Percentiles rank a stretch among this genome's conserved stretches.
Evolutionary conservation across 2,888 invertebrate genomes (phyloP).

Genomic region (Coelinius sp.): DNA sequence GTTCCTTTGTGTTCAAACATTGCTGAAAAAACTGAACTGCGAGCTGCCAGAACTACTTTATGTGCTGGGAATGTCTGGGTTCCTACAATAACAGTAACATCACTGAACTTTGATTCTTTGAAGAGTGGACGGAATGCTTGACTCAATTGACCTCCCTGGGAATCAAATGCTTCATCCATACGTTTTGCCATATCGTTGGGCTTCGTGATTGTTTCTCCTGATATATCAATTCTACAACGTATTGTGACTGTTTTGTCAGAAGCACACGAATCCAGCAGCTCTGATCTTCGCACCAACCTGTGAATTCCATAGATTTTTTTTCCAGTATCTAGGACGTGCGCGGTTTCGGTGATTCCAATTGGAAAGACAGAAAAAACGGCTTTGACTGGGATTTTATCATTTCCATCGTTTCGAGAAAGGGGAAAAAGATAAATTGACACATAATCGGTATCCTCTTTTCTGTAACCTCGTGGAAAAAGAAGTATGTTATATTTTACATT

Average conservation of each 20-base stretch:
- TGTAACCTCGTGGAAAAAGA: neutral
- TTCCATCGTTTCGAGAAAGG: neutral
- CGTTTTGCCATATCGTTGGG: neutral
- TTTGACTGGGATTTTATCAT: neutral
- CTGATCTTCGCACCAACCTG: neutral
- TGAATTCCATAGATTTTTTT: neutral
- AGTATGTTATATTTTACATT: neutral
- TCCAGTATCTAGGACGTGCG: neutral
- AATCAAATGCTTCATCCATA: no score
- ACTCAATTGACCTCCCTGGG: no score
- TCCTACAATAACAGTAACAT: constrained; percentile 6
- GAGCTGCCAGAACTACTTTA: neutral
- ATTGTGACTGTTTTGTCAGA: neutral
- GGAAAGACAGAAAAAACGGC: neutral
- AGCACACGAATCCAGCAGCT: neutral
- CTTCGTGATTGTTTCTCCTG: neutral
- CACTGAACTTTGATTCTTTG: neutral
- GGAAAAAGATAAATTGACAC: neutral
- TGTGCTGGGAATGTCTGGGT: constrained; percentile 10
- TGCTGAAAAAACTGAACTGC: constrained; percentile 21
- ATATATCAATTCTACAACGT: neutral
- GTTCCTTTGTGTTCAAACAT: neutral
- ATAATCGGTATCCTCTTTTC: neutral
- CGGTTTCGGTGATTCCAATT: neutral
- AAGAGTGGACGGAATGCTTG: neutral